phyloP scores from a whole-genome alignment of 2,113 vertebrate species.

The Thinocorus orbignyianus region DNA sequence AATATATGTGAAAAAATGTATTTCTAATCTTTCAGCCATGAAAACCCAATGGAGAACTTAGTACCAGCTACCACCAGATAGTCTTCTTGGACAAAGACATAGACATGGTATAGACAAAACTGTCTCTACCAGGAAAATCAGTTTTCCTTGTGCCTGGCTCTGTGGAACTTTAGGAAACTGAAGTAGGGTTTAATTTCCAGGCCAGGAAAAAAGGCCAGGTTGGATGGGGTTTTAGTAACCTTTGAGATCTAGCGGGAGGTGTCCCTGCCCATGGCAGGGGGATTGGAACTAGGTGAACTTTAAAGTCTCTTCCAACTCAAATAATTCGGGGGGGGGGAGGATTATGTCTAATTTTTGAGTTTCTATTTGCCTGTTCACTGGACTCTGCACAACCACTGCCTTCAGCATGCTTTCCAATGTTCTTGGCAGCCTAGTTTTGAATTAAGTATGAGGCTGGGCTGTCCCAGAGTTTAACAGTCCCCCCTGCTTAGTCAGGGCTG shows the following conservation, averaged over 20 bases:
- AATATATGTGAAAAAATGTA: constrained; percentile 6
- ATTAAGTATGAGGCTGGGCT: not conserved
- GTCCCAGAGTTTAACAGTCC: not conserved
- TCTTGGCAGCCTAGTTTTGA: not conserved
- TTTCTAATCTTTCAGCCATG: not conserved
- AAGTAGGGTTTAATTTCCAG: not conserved
- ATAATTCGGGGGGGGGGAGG: not conserved
- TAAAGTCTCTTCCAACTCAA: not conserved
- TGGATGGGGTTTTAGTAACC: not conserved
- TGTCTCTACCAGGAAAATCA: not conserved
- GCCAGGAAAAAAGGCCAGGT: not conserved
- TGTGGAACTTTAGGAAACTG: not conserved
- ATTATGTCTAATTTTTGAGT: not conserved
- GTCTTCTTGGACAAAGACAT: not conserved
- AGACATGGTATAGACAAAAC: not conserved
- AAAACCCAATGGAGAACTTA: not conserved
- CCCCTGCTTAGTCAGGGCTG: not conserved
- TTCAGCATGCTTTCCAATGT: not conserved
- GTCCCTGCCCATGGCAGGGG: not conserved
- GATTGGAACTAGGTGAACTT: not conserved
- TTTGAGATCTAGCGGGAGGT: not conserved
- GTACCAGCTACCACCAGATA: not conserved
- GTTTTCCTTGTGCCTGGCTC: not conserved
- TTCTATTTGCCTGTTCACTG: not conserved
- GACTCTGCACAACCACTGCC: not conserved